These are phyloP conservation scores for Perdita meconis DNA, from an alignment of 2,888 invertebrate species.

Conservation along the genomic window DNA sequence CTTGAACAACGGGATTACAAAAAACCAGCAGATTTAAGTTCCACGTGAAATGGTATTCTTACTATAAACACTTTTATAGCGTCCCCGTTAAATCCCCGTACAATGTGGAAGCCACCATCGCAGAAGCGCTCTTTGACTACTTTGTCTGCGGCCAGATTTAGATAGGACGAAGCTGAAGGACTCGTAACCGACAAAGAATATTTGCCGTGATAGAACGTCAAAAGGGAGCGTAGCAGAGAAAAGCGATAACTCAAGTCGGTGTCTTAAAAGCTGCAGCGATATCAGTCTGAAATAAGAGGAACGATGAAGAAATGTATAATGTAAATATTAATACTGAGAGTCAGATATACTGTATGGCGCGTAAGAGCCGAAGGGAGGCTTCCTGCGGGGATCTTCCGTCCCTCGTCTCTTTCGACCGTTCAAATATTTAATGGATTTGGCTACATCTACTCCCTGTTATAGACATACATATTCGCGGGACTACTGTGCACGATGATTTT, in stretches of 20 bases:
- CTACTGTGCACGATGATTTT: background rate
- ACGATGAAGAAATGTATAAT: conserved; percentile 74
- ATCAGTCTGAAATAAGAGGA: conserved; percentile 68
- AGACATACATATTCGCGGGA: conserved; percentile 4
- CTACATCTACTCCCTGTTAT: conserved; percentile 58
- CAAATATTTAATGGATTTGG: conserved; percentile 74
- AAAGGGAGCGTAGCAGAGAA: conserved; percentile 15
- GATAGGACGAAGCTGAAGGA: conserved; percentile 1
- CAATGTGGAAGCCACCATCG: background rate
- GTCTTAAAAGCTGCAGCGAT: conserved; percentile 56
- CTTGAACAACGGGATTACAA: too few species aligned
- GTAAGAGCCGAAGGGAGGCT: conserved; percentile 67
- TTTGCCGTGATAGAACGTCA: conserved; percentile 42
- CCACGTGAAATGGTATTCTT: too few species aligned
- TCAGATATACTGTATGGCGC: conserved; percentile 57
- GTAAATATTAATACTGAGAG: conserved; percentile 73
- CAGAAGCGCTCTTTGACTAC: background rate
- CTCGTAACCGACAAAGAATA: conserved; percentile 49
- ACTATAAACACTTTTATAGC: too few species aligned
- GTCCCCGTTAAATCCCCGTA: background rate
- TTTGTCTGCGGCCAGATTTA: conserved; percentile 14
- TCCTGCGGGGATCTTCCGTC: conserved; percentile 60
- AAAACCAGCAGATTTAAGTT: too few species aligned
- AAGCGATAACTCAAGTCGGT: conserved; percentile 57
- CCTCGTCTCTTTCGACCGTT: conserved; percentile 67